Conservation (phyloP, 2,888 invertebrate genomes). For the Ectemnius continuus region DNA sequence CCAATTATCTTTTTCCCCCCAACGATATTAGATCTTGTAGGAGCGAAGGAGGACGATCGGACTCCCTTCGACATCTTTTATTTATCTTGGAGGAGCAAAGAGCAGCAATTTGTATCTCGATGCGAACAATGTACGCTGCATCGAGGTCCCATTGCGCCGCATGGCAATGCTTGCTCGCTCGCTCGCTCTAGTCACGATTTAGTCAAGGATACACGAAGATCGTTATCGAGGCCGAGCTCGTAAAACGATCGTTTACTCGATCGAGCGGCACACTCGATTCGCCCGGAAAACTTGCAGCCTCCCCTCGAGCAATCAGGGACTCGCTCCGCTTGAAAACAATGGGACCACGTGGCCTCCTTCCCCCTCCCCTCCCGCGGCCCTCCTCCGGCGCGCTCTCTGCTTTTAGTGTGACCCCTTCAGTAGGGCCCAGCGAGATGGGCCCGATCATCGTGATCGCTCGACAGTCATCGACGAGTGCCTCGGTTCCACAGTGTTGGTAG, state of each 20-base stretch:
- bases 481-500: too few species aligned
- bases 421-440: background rate
- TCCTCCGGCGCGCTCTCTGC: background rate
- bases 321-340: background rate
- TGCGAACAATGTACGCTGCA: constrained; percentile 71
- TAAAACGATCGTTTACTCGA: constrained; percentile 72
- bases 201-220: constrained; percentile 76
- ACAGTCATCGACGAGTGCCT: too few species aligned
- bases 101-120: constrained; percentile 72
- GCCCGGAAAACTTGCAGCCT: constrained; percentile 41
- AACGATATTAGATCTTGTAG: too few species aligned
- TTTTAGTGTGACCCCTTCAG: background rate
- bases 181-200: constrained; percentile 76
- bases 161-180: constrained; percentile 50
- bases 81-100: background rate
- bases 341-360: background rate
- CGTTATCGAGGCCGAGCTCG: constrained; percentile 75
- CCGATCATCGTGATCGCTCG: too few species aligned
- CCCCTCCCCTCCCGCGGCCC: background rate
- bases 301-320: constrained; percentile 6
- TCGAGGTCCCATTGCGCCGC: constrained; percentile 47
- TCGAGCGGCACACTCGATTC: constrained; percentile 33
- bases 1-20: too few species aligned
- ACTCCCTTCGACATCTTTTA: too few species aligned
- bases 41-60: too few species aligned